phyloP scores from a whole-genome alignment of 2,113 vertebrate genomes.

The Thamnaconus septentrionalis region DNA sequence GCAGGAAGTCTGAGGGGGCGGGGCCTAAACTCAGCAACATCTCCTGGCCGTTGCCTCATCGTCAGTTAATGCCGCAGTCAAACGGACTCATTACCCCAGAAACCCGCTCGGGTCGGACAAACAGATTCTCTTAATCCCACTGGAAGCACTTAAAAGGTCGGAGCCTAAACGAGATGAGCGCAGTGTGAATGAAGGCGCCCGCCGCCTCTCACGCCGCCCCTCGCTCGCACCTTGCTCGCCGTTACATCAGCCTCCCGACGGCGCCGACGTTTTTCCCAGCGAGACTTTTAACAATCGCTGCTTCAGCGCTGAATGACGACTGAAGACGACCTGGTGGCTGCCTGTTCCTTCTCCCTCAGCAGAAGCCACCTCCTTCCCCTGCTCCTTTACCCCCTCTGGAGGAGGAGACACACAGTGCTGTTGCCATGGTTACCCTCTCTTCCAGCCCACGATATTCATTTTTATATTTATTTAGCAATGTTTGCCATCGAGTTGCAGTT shows the following conservation, averaged over 20 bases:
- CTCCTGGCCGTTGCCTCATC: slow-evolving; percentile 7
- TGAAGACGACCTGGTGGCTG: slow-evolving; percentile 16
- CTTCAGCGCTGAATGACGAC: slow-evolving; percentile 28
- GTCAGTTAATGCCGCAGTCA: slow-evolving; percentile 16
- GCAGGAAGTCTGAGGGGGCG: too few relatives aligned
- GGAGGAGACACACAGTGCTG: slow-evolving; percentile 37
- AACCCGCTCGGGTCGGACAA: slow-evolving; percentile 21
- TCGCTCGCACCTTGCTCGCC: slow-evolving; percentile 45
- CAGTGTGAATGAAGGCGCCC: slow-evolving; percentile 21
- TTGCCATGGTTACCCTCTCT: slow-evolving; percentile 60
- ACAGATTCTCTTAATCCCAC: slow-evolving; percentile 23
- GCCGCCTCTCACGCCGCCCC: slow-evolving; percentile 29
- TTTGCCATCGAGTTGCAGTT: neutral
- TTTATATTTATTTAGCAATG: neutral
- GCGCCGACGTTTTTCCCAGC: neutral
- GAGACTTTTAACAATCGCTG: neutral
- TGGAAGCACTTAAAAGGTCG: slow-evolving; percentile 33
- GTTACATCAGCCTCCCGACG: slow-evolving; percentile 48
- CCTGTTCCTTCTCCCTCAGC: slow-evolving; percentile 20
- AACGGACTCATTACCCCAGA: slow-evolving; percentile 24
- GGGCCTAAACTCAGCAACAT: neutral
- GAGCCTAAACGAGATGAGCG: slow-evolving; percentile 39
- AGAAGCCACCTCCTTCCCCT: slow-evolving; percentile 1
- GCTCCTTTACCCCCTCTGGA: slow-evolving; percentile 10
- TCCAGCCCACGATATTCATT: neutral